These are phyloP conservation scores for Synchiropus splendidus DNA, from an alignment of 2,113 vertebrate species.

Conservation along the genomic window DNA sequence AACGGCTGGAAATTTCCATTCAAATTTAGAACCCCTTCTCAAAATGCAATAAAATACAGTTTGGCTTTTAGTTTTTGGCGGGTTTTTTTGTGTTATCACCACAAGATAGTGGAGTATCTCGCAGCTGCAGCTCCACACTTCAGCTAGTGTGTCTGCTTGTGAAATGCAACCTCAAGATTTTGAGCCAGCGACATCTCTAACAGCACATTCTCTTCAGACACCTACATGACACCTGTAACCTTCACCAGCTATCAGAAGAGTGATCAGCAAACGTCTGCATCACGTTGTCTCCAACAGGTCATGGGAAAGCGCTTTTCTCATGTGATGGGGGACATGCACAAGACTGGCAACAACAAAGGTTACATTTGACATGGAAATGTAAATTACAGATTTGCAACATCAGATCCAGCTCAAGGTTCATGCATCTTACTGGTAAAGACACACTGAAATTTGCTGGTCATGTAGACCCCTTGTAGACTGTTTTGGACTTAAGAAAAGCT, in stretches of 20 bases:
- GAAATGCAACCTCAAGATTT: too few species aligned
- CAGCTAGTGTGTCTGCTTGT: too few species aligned
- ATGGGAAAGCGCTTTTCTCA: conserved; percentile 40
- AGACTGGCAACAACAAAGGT: conserved; percentile 44
- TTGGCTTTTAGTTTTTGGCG: conserved; percentile 1
- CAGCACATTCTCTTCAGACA: too few species aligned
- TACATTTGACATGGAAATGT: conserved; percentile 34
- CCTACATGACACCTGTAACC: too few species aligned
- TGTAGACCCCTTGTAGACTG: too few species aligned
- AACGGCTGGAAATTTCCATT: conserved; percentile 40
- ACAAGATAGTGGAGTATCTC: background rate
- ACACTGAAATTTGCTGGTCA: too few species aligned
- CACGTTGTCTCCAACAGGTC: conserved; percentile 39
- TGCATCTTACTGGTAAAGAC: too few species aligned
- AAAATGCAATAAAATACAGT: conserved; percentile 22
- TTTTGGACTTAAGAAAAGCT: too few species aligned
- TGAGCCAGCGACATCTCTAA: too few species aligned
- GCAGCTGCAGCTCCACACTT: too few species aligned
- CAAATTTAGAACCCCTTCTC: conserved; percentile 26
- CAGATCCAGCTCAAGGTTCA: conserved; percentile 11
- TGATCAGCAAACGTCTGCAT: conserved; percentile 42
- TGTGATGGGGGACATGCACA: conserved; percentile 42
- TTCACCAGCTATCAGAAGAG: too few species aligned
- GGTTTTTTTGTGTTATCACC: conserved; percentile 5
- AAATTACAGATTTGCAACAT: too few species aligned